Evolutionary conservation across 2,113 vertebrate species (phyloP).

Genomic region (Dicentrarchus labrax): DNA sequence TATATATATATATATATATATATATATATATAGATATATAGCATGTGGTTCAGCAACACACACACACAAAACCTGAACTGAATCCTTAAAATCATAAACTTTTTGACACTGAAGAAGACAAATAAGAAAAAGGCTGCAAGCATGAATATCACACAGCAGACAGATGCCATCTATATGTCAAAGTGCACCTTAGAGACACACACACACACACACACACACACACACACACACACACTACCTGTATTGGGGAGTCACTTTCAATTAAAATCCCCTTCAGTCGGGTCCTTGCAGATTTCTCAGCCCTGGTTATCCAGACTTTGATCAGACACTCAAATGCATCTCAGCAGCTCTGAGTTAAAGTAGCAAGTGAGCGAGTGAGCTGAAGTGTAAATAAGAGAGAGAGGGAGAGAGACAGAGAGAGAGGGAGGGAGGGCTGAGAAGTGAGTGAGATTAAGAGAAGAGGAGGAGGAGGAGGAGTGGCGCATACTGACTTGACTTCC

Average conservation of each 20-base stretch:
- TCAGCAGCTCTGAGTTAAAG: constrained; percentile 20
- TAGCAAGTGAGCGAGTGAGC: constrained; percentile 18
- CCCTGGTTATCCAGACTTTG: constrained; percentile 34
- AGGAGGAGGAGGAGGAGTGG: constrained; percentile 33
- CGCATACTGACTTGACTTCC: constrained; percentile 23
- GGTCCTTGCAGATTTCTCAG: not conserved
- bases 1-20: too few species aligned
- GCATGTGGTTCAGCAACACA: too few species aligned
- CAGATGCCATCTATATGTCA: not conserved
- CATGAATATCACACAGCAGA: not conserved
- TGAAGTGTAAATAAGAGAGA: not conserved
- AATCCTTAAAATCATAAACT: not conserved
- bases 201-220: constrained; percentile 19
- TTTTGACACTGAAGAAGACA: not conserved
- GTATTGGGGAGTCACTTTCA: constrained; percentile 18
- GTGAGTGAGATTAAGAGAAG: constrained; percentile 56
- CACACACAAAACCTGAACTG: fast-evolving
- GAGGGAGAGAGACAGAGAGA: not conserved
- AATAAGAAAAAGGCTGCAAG: not conserved
- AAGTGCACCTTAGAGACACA: not conserved
- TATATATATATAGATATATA: not conserved
- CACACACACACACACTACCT: constrained; percentile 43
- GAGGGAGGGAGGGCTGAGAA: constrained; percentile 41
- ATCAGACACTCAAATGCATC: constrained; percentile 42
- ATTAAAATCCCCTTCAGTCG: constrained; percentile 12